Conservation (phyloP, 2,797 vertebrate genomes). For the Poliocrania exsul region DNA sequence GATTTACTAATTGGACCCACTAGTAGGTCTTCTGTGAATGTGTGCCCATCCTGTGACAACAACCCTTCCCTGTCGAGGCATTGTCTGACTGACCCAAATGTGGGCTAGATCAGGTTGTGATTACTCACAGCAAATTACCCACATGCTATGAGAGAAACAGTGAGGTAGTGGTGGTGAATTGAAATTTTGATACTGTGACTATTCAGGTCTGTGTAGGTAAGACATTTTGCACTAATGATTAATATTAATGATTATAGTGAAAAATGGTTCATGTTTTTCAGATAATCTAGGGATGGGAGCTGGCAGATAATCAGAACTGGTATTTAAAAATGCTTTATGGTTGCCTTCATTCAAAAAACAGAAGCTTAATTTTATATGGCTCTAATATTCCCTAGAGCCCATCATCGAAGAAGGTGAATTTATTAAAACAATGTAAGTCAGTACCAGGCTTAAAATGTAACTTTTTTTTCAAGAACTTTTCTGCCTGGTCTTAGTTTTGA, state of each 20-base stretch:
- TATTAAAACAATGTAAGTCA: not conserved
- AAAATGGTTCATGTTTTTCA: not conserved
- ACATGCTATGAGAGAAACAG: fast-evolving
- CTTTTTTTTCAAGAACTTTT: not conserved
- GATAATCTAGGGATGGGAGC: not conserved
- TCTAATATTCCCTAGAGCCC: not conserved
- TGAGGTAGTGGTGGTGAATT: not conserved
- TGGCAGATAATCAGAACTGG: not conserved
- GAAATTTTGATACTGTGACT: not conserved
- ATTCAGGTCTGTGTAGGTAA: fast-evolving
- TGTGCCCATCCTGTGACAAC: not conserved
- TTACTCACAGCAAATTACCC: not conserved
- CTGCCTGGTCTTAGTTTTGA: not conserved
- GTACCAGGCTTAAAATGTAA: not conserved
- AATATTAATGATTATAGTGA: not conserved
- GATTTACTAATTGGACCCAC: not conserved
- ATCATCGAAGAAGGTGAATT: not conserved
- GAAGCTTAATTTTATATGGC: fast-evolving
- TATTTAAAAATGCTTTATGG: not conserved
- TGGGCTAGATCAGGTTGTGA: not conserved
- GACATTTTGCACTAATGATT: not conserved
- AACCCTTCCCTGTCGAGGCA: fast-evolving
- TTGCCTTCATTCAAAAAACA: not conserved
- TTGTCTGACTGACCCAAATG: not conserved
- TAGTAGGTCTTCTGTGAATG: not conserved